Evolutionary conservation across 2,113 vertebrate genomes (phyloP).

Genomic region (Columba livia): DNA sequence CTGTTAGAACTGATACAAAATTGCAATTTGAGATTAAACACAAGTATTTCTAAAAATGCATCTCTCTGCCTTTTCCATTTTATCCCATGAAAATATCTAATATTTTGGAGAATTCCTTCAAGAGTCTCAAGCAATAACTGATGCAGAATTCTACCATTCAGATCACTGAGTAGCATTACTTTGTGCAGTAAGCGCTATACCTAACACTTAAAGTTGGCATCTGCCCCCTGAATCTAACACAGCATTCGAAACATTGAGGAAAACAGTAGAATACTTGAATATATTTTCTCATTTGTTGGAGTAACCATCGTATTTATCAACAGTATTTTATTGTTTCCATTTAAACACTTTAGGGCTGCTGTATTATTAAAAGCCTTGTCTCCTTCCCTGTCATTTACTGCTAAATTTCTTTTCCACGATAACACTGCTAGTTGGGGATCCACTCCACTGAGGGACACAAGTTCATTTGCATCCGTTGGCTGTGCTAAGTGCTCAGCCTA

Average conservation of each 20-base stretch:
- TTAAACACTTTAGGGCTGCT: neutral
- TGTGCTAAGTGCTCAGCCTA: conserved; percentile 61
- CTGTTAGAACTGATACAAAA: conserved; percentile 66
- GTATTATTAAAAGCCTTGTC: neutral
- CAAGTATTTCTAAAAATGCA: conserved; percentile 42
- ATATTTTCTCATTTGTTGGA: neutral
- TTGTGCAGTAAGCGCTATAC: neutral
- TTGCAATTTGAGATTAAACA: conserved; percentile 59
- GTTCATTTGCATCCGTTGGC: conserved; percentile 69
- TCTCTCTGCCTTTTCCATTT: neutral
- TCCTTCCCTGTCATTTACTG: neutral
- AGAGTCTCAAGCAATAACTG: neutral
- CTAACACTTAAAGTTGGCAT: neutral
- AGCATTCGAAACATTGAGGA: neutral
- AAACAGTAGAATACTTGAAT: neutral
- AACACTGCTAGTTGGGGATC: conserved; percentile 40
- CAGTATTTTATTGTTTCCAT: neutral
- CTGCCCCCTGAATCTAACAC: neutral
- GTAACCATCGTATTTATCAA: neutral
- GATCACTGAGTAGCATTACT: neutral
- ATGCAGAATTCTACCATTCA: neutral
- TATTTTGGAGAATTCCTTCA: neutral
- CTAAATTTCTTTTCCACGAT: conserved; percentile 13
- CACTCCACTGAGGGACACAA: conserved; percentile 40
- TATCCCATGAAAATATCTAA: neutral